phyloP scores from a whole-genome alignment of 2,888 invertebrate species.

The Resseliella maxima region DNA sequence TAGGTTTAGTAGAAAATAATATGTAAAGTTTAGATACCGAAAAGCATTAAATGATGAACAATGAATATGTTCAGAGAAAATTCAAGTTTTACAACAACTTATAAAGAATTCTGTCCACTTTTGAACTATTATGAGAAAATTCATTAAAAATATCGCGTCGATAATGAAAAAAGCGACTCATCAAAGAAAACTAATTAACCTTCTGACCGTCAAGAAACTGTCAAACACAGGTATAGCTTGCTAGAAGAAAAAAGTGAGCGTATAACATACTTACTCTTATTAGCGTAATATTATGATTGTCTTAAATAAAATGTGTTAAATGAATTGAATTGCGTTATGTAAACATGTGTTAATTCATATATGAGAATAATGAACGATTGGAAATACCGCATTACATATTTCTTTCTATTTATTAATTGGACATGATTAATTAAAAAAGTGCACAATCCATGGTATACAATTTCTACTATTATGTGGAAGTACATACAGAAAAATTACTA shows the following conservation, averaged over 20 bases:
- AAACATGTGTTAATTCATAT: no score
- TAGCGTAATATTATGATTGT: no score
- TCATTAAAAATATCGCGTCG: not conserved
- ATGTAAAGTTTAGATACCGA: no score
- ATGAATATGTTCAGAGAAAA: not conserved
- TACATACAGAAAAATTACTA: not conserved
- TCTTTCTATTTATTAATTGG: no score
- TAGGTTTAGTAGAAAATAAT: no score
- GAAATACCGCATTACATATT: no score
- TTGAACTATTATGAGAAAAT: not conserved
- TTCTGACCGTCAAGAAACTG: not conserved
- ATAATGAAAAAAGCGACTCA: slow-evolving; percentile 13
- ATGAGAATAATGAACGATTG: no score
- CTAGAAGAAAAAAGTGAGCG: not conserved
- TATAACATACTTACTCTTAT: no score
- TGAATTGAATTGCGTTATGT: no score
- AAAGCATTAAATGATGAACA: not conserved
- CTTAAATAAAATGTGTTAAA: no score
- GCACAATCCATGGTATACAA: not conserved
- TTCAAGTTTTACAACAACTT: not conserved
- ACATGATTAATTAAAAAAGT: not conserved
- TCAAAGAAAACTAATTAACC: slow-evolving; percentile 40
- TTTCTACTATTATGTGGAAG: no score
- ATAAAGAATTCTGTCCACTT: not conserved
- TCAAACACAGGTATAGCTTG: not conserved